Evolutionary conservation across 1,140 invertebrate genomes (phyloP).

Genomic region (Dryas iulia): DNA sequence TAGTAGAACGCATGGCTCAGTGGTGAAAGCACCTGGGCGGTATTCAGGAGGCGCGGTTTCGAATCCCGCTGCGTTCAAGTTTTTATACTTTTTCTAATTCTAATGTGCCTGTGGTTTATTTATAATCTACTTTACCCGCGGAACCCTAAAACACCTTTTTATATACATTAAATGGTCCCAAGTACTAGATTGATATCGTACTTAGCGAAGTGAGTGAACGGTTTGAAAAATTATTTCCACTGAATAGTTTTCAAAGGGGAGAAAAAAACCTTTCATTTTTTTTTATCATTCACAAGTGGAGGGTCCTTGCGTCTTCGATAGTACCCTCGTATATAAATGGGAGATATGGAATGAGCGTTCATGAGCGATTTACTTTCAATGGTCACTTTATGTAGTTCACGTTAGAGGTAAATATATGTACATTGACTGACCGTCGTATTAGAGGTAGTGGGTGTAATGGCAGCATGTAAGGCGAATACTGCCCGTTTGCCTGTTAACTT

Average conservation of each 20-base stretch:
- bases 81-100: too few relatives aligned
- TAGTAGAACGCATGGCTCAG: too few relatives aligned
- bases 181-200: background rate
- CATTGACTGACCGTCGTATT: too few relatives aligned
- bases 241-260: slow-evolving; percentile 9
- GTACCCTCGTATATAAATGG: background rate
- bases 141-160: background rate
- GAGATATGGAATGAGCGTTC: background rate
- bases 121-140: background rate
- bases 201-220: slow-evolving; percentile 5
- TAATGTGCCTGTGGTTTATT: background rate
- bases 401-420: too few relatives aligned
- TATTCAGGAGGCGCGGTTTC: too few relatives aligned
- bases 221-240: slow-evolving; percentile 15
- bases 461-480: too few relatives aligned
- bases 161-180: background rate
- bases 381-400: background rate
- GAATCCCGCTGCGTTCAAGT: too few relatives aligned
- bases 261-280: slow-evolving; percentile 11
- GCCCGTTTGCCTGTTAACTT: too few relatives aligned
- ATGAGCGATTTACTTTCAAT: background rate
- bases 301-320: background rate
- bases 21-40: too few relatives aligned
- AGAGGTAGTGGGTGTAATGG: too few relatives aligned
- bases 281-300: slow-evolving; percentile 8